Base-by-base conservation (phyloP, 2,797 vertebrate genomes). In the Siniperca undulata region DNA sequence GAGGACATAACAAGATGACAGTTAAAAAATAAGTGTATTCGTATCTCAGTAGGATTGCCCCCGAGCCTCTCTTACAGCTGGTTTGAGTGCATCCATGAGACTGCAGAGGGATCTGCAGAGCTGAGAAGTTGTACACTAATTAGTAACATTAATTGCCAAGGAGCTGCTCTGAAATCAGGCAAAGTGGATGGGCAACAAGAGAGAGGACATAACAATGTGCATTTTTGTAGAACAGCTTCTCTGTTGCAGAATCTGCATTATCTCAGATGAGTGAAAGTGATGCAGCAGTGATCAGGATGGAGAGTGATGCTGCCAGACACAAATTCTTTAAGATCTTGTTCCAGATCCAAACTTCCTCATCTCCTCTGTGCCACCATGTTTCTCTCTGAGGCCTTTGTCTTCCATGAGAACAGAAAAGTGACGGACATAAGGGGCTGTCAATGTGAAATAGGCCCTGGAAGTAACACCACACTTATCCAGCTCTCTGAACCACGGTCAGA, bases 401-500 rank as follows among this genome's bases (percentile, higher is more conserved):
- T 80, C 77, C 74, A 44, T 12, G 42, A 82, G 82, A 80, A 48
- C 77, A 90, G 84, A 89, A 83, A 87, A 85, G 81, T 71, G 81
- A 64, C 76, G 73, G 76, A 77, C 80, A 72, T 4, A 30, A 17
- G 4, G 40, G 34, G 56, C 64, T 72, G 83, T 85, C 82, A 62
- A 59, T 19, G 81, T 84, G 87, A 93, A 92, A 90, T 60, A 64
- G 62, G 73, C 53, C 75, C 78, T 62, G 86, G 84, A 85, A 91
- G 86, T 87, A 86, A 89, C 85, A 92, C 91, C 86, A 81, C 87
- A 87, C 89, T 89, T 86, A 90, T 93, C 81, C 74, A 79, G 36
- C 66, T 77, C 65, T 66, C 78, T 69, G 83, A 85, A 80, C 72
- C 69, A 14, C 56, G 13, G 81, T 80, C 85, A 48, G 67, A 77